phyloP scores from a whole-genome alignment of 2,113 vertebrate species.

The Ascaphus truei region DNA sequence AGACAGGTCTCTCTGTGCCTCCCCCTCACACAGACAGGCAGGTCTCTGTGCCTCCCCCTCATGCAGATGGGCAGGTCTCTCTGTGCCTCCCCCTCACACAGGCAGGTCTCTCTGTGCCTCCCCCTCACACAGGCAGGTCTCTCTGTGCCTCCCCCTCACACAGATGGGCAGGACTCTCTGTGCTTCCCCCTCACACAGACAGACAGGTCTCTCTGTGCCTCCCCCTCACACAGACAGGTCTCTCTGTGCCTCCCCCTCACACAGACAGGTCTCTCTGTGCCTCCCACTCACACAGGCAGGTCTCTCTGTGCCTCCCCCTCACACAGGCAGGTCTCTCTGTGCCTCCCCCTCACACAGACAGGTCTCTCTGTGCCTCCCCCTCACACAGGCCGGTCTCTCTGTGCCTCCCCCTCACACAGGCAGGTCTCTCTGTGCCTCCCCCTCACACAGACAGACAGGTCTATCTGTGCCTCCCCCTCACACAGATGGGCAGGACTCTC shows the following conservation, averaged over 20 bases:
- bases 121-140: too few species aligned
- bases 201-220: neutral
- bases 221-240: neutral
- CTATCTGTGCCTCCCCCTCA: too few species aligned
- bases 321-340: neutral
- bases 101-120: neutral
- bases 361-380: neutral
- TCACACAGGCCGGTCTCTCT: too few species aligned
- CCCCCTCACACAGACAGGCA: neutral
- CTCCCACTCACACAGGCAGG: too few species aligned
- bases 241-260: neutral
- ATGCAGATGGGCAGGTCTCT: too few species aligned
- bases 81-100: too few species aligned
- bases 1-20: neutral
- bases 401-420: too few species aligned
- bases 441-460: neutral
- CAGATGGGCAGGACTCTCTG: neutral
- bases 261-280: too few species aligned
- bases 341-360: neutral
- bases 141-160: too few species aligned
- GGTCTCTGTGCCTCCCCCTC: too few species aligned
- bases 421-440: neutral
- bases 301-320: neutral
- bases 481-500: neutral
- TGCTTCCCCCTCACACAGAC: neutral